Percentiles rank a stretch among this genome's conserved stretches.
phyloP scores from a whole-genome alignment of 2,113 vertebrate genomes.

The Hemibagrus wyckioides region DNA sequence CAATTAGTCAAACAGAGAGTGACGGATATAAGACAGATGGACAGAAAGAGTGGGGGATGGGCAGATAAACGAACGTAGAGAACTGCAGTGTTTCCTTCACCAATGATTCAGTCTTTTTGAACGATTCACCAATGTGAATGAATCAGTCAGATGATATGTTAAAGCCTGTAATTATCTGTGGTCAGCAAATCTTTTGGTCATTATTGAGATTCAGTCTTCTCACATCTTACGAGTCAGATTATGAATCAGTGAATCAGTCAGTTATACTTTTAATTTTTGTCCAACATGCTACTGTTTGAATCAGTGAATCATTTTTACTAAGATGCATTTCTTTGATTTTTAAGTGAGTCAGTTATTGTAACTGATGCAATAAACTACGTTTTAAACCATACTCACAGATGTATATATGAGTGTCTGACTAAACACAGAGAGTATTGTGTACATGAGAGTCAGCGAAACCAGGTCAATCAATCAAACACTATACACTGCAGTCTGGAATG shows the following conservation, averaged over 20 bases:
- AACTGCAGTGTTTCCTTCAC: background rate
- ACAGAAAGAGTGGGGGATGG: background rate
- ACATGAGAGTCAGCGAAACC: slow-evolving; percentile 13
- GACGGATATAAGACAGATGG: background rate
- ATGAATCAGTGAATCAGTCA: background rate
- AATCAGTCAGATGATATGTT: background rate
- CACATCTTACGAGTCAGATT: background rate
- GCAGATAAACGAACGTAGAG: background rate
- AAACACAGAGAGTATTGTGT: background rate
- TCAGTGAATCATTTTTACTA: background rate
- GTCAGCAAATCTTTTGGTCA: background rate
- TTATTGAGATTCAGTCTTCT: background rate
- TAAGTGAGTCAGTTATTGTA: background rate
- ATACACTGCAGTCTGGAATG: slow-evolving; percentile 6
- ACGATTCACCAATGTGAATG: background rate
- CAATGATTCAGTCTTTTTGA: background rate
- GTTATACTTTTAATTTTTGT: background rate
- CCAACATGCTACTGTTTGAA: background rate
- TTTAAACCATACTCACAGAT: background rate
- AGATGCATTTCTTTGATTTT: background rate
- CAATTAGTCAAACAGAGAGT: background rate
- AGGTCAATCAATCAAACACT: slow-evolving; percentile 43
- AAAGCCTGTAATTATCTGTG: background rate
- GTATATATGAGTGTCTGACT: background rate
- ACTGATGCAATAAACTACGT: background rate